Percentiles rank a stretch among this genome's conserved stretches.
phyloP scores from a whole-genome alignment of 2,888 invertebrate species.

The Eupsilia transversa region DNA sequence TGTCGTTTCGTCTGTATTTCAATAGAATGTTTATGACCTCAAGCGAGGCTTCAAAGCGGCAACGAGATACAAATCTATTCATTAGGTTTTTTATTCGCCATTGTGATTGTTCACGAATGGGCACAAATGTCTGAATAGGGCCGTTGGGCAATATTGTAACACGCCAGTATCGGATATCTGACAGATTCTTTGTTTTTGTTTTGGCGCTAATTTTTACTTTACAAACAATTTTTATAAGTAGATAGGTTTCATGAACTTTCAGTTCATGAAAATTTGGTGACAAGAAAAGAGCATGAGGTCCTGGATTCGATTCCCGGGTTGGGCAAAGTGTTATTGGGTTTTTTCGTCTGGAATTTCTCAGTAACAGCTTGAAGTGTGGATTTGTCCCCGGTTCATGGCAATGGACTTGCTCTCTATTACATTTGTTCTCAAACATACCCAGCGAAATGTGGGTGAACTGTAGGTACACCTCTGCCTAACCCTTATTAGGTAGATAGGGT shows the following conservation, averaged over 20 bases:
- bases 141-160: slow-evolving; percentile 44
- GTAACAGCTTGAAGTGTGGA: too few species aligned
- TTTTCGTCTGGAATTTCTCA: too few species aligned
- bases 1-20: slow-evolving; percentile 58
- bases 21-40: slow-evolving; percentile 65
- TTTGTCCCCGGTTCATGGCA: too few species aligned
- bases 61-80: slow-evolving; percentile 76
- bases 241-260: background rate
- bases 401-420: too few species aligned
- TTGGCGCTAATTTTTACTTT: slow-evolving; percentile 6
- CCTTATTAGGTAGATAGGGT: too few species aligned
- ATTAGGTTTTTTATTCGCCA: slow-evolving; percentile 75
- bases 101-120: slow-evolving; percentile 66
- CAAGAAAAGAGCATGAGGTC: too few species aligned
- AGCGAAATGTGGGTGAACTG: too few species aligned
- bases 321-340: too few species aligned
- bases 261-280: too few species aligned
- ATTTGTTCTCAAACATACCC: too few species aligned
- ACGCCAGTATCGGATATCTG: slow-evolving; percentile 38
- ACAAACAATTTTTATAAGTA: background rate
- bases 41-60: slow-evolving; percentile 69
- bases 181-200: slow-evolving; percentile 31
- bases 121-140: slow-evolving; percentile 53
- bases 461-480: too few species aligned
- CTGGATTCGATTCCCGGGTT: too few species aligned